These are phyloP conservation scores for Drosophila kanekoi DNA, from an alignment of 2,888 invertebrate species.

Conservation along the genomic window DNA sequence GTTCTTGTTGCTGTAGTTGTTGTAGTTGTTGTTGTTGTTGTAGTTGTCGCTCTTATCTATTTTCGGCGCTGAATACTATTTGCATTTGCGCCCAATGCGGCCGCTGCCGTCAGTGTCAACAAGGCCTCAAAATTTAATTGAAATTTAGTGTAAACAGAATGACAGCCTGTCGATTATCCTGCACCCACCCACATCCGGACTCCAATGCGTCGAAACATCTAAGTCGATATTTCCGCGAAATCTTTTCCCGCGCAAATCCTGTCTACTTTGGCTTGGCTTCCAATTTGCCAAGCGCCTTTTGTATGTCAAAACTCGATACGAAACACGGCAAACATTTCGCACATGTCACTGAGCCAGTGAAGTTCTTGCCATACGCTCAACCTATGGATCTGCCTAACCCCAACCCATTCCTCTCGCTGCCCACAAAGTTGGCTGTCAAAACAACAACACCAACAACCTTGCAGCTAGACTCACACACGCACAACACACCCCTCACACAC, in stretches of 20 bases:
- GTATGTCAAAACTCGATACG: slow-evolving; percentile 61
- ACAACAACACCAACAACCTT: slow-evolving; percentile 53
- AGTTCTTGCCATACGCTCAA: slow-evolving; percentile 53
- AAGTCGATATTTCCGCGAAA: slow-evolving; percentile 60
- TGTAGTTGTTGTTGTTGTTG: slow-evolving; percentile 18
- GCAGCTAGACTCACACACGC: slow-evolving; percentile 18
- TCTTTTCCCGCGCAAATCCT: slow-evolving; percentile 70
- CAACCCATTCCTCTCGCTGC: neutral
- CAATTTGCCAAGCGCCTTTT: slow-evolving; percentile 68
- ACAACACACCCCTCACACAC: slow-evolving; percentile 15
- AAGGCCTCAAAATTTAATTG: slow-evolving; percentile 73
- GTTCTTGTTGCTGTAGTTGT: slow-evolving; percentile 16
- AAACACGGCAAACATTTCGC: slow-evolving; percentile 71
- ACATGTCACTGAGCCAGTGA: slow-evolving; percentile 72
- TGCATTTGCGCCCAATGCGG: slow-evolving; percentile 44
- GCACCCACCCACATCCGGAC: slow-evolving; percentile 10
- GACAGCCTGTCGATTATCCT: slow-evolving; percentile 74
- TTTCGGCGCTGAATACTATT: slow-evolving; percentile 41
- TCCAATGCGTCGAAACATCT: slow-evolving; percentile 6
- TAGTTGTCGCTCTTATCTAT: slow-evolving; percentile 18
- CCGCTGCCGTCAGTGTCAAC: slow-evolving; percentile 65
- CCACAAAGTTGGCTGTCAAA: slow-evolving; percentile 54
- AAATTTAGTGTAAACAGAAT: slow-evolving; percentile 78
- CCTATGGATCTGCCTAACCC: slow-evolving; percentile 22
- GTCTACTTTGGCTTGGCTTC: slow-evolving; percentile 65